Evolutionary conservation across 2,797 vertebrate species (phyloP).

Genomic region (Macroramphosus scolopax): DNA sequence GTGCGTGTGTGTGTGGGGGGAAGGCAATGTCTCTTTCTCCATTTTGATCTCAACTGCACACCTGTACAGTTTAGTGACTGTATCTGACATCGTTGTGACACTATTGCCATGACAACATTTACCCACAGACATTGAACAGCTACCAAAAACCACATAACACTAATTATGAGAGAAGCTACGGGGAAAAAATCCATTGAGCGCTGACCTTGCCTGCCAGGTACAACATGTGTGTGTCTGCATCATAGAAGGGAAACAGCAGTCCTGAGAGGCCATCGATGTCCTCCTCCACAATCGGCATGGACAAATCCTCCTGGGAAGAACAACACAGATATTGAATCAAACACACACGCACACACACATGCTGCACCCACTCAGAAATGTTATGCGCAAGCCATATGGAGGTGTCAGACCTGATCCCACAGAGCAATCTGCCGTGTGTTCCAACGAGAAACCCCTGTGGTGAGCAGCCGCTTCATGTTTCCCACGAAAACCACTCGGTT

Average conservation of each 20-base stretch:
- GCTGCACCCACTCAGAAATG: conserved; percentile 22
- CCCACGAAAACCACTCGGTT: conserved; percentile 96
- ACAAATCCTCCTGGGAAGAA: conserved; percentile 87
- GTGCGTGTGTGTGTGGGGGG: no score
- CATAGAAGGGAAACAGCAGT: conserved; percentile 95
- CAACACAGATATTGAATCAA: conserved; percentile 14
- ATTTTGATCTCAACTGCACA: no score
- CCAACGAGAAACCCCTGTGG: conserved; percentile 96
- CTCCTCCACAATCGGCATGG: conserved; percentile 92
- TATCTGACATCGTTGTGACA: no score
- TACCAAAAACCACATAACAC: no score
- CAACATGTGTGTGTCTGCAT: conserved; percentile 96
- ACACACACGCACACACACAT: conserved; percentile 19
- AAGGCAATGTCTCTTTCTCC: no score
- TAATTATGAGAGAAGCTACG: no score
- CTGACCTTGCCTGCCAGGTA: conserved; percentile 96
- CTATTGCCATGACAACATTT: no score
- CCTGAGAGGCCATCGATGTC: conserved; percentile 98
- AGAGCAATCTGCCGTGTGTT: conserved; percentile 97
- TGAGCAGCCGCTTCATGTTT: conserved; percentile 91
- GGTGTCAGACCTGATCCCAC: conserved; percentile 93
- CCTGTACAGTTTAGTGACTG: no score
- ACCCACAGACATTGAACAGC: no score
- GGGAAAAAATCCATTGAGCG: no score
- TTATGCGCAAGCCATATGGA: conserved; percentile 20